Evolutionary conservation across 2,113 vertebrate species (phyloP).

Genomic region (Etheostoma spectabile): DNA sequence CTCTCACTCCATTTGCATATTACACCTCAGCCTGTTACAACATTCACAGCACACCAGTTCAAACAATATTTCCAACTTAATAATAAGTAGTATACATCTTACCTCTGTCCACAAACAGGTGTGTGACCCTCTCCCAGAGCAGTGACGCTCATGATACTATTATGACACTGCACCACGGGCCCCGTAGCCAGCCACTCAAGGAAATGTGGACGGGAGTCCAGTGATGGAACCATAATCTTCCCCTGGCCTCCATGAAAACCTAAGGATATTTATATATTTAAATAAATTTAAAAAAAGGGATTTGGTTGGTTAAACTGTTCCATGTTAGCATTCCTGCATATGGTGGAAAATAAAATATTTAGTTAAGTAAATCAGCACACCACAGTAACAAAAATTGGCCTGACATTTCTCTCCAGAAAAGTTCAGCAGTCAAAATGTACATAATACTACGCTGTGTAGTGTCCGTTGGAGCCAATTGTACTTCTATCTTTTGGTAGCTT

Average conservation of each 20-base stretch:
- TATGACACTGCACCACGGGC: slow-evolving; percentile 74
- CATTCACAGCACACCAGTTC: background rate
- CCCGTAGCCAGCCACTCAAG: slow-evolving; percentile 69
- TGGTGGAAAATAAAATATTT: background rate
- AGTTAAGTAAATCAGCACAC: background rate
- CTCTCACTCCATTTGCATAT: background rate
- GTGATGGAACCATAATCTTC: slow-evolving; percentile 27
- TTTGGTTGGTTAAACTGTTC: background rate
- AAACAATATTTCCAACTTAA: background rate
- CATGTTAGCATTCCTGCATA: background rate
- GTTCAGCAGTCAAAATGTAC: background rate
- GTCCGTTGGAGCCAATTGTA: background rate
- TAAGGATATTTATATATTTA: too few species aligned
- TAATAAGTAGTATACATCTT: background rate
- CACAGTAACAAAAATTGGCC: background rate
- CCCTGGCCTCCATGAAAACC: slow-evolving; percentile 57
- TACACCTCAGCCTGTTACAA: background rate
- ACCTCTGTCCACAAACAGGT: slow-evolving; percentile 82
- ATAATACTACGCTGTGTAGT: background rate
- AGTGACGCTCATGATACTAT: slow-evolving; percentile 75
- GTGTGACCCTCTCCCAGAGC: slow-evolving; percentile 63
- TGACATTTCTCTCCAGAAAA: background rate
- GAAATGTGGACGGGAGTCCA: slow-evolving; percentile 27
- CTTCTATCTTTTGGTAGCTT: background rate
- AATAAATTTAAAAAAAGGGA: too few species aligned